phyloP scores from a whole-genome alignment of 2,888 invertebrate genomes.

The Cloeon dipterum region DNA sequence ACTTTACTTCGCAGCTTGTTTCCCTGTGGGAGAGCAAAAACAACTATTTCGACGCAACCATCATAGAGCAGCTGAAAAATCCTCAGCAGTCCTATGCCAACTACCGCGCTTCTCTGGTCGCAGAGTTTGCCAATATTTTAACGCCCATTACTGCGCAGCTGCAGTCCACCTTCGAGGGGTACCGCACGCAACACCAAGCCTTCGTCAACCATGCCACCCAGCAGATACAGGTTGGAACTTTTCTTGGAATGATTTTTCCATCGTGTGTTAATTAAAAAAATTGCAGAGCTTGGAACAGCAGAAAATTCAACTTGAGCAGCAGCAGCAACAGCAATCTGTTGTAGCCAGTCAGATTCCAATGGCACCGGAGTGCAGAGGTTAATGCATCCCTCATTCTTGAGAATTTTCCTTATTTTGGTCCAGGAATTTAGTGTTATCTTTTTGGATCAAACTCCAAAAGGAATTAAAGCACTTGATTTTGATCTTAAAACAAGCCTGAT shows the following conservation, averaged over 20 bases:
- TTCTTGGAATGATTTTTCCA: background rate
- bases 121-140: conserved; percentile 55
- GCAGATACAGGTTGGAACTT: conserved; percentile 49
- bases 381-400: conserved; percentile 2
- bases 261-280: background rate
- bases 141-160: conserved; percentile 54
- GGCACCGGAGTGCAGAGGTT: too few species aligned
- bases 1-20: conserved; percentile 29
- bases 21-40: conserved; percentile 94
- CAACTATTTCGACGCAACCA: conserved; percentile 60
- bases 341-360: conserved; percentile 10
- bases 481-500: too few species aligned
- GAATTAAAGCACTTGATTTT: too few species aligned
- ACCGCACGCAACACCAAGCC: conserved; percentile 86
- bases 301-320: conserved; percentile 14
- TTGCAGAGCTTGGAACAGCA: background rate
- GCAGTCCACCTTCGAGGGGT: conserved; percentile 64
- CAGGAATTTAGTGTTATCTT: background rate
- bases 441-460: too few species aligned
- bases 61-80: conserved; percentile 68
- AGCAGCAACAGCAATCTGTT: conserved; percentile 22
- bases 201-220: conserved; percentile 79
- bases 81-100: conserved; percentile 73
- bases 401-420: background rate
- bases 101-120: conserved; percentile 65